These are phyloP conservation scores for Astropecten irregularis DNA, from an alignment of 53 echinoderm and acorn worm genomes.

Conservation along the genomic window DNA sequence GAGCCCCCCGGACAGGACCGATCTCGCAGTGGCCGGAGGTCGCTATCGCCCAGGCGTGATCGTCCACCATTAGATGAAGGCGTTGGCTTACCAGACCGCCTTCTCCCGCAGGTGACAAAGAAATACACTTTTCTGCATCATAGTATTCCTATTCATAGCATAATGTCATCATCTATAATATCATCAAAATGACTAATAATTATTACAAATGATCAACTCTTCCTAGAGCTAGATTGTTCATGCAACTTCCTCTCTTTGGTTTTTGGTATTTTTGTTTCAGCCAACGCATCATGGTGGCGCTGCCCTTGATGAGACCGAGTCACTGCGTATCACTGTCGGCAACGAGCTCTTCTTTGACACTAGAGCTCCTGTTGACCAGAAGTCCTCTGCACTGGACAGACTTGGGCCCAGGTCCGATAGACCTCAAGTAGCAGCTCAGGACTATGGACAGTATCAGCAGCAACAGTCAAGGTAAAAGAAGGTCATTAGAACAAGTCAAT, in stretches of 20 bases:
- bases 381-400: constrained; percentile 53
- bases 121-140: too few species aligned
- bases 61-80: background rate
- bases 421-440: background rate
- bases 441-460: constrained; percentile 13
- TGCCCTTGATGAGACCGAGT: constrained; percentile 49
- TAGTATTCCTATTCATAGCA: too few species aligned
- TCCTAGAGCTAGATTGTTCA: background rate
- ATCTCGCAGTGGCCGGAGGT: constrained; percentile 5
- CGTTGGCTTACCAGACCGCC: background rate
- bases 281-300: background rate
- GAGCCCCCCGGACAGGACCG: background rate
- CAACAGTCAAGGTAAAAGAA: constrained; percentile 39
- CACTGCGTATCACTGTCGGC: constrained; percentile 68
- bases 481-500: too few species aligned
- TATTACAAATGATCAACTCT: too few species aligned
- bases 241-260: background rate
- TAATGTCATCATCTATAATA: too few species aligned
- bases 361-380: constrained; percentile 15
- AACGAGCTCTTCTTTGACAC: constrained; percentile 51
- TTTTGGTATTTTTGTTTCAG: background rate
- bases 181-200: too few species aligned
- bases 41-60: constrained; percentile 22
- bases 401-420: constrained; percentile 43
- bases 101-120: background rate